These are phyloP conservation scores for Coregonus clupeaformis DNA, from an alignment of 2,113 vertebrate species.

Conservation along the genomic window DNA sequence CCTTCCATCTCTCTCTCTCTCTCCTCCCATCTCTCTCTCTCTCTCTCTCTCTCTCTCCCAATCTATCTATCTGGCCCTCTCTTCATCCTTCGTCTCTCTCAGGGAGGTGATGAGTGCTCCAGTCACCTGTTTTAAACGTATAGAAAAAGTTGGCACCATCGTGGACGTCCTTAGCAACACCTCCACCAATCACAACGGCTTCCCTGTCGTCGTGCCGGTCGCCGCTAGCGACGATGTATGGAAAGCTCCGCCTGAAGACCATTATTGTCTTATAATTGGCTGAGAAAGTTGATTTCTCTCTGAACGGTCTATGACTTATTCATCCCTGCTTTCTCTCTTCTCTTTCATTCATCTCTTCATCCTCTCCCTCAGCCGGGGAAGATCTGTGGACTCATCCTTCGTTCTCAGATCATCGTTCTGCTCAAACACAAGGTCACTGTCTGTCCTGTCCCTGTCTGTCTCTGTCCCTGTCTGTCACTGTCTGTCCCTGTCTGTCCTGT, in stretches of 20 bases:
- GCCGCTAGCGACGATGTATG: slow-evolving; percentile 74
- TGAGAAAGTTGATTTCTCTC: not conserved
- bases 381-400: slow-evolving; percentile 91
- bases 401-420: slow-evolving; percentile 96
- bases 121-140: slow-evolving; percentile 84
- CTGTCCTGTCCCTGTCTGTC: too few relatives aligned
- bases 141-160: slow-evolving; percentile 90
- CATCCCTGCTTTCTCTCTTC: not conserved
- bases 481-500: accelerated
- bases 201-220: slow-evolving; percentile 83
- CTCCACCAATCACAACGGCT: slow-evolving; percentile 92
- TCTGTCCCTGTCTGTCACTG: slow-evolving; percentile 12
- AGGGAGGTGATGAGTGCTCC: slow-evolving; percentile 96
- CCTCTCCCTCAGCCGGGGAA: slow-evolving; percentile 75
- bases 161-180: slow-evolving; percentile 90
- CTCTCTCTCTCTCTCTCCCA: too few relatives aligned
- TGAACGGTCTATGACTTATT: not conserved
- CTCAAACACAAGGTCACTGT: slow-evolving; percentile 92
- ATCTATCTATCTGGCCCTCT: too few relatives aligned
- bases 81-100: not conserved
- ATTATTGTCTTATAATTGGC: not conserved
- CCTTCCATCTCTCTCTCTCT: too few relatives aligned
- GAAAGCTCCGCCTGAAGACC: slow-evolving; percentile 22
- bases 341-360: not conserved
- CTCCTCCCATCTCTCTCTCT: too few relatives aligned